These are phyloP conservation scores for Drosophila ananassae DNA, from an alignment of 1,140 invertebrate species.

Conservation along the genomic window DNA sequence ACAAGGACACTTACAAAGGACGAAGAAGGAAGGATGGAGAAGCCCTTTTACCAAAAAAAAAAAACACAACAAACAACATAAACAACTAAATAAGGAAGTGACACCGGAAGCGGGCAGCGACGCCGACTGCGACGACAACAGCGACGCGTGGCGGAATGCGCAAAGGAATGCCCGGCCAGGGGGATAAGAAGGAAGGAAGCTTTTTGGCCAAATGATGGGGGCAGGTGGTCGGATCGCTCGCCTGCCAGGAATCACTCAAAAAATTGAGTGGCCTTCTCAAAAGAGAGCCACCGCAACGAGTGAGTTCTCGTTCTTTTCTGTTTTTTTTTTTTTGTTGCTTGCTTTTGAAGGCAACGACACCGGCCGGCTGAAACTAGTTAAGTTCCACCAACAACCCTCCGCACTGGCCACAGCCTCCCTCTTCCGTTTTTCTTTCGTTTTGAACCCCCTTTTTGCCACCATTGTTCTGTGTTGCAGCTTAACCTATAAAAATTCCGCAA, in stretches of 20 bases:
- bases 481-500: conserved; percentile 80
- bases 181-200: conserved; percentile 1
- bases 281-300: conserved; percentile 7
- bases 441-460: neutral
- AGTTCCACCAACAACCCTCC: conserved; percentile 47
- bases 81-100: conserved; percentile 82
- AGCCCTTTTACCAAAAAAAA: neutral
- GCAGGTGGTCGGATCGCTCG: neutral
- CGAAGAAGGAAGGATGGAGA: neutral
- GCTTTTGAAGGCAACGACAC: conserved; percentile 67
- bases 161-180: conserved; percentile 56
- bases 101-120: conserved; percentile 69
- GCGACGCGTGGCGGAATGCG: conserved; percentile 62
- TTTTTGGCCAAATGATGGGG: neutral
- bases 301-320: conserved; percentile 10
- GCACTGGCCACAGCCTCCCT: conserved; percentile 25
- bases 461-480: conserved; percentile 61
- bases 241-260: conserved; percentile 43
- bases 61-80: conserved; percentile 19
- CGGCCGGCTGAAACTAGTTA: conserved; percentile 80
- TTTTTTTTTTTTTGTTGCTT: conserved; percentile 7
- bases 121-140: conserved; percentile 20
- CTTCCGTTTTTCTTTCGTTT: neutral
- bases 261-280: conserved; percentile 24
- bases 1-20: conserved; percentile 47